Evolutionary conservation across 2,888 invertebrate species (phyloP).

Genomic region (Agrotis clavis): DNA sequence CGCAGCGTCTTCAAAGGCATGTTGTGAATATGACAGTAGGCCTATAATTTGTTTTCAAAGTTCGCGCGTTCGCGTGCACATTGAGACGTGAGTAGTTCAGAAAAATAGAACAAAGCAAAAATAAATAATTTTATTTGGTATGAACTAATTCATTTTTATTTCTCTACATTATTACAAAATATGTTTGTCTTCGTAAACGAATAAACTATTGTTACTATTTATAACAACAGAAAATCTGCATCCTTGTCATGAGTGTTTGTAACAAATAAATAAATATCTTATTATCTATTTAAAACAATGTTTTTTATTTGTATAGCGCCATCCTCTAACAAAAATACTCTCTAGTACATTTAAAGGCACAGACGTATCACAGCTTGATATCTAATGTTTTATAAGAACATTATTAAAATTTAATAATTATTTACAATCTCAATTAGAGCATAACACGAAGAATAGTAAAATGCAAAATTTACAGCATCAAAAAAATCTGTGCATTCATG

Average conservation of each 20-base stretch:
- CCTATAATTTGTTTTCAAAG: too few relatives aligned
- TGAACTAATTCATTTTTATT: constrained; percentile 72
- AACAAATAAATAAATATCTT: constrained; percentile 77
- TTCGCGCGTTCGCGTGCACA: too few relatives aligned
- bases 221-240: constrained; percentile 59
- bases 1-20: too few relatives aligned
- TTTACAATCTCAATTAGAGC: constrained; percentile 70
- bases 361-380: constrained; percentile 90
- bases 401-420: constrained; percentile 73
- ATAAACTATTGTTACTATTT: constrained; percentile 56
- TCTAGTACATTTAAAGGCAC: constrained; percentile 86
- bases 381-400: constrained; percentile 77
- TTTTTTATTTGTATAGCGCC: constrained; percentile 82
- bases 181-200: constrained; percentile 53
- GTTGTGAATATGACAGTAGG: too few relatives aligned
- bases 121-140: constrained; percentile 83
- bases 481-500: constrained; percentile 79
- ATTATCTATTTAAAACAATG: constrained; percentile 69
- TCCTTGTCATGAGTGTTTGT: constrained; percentile 63
- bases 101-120: constrained; percentile 54
- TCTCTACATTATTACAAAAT: constrained; percentile 62
- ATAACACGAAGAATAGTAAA: constrained; percentile 57
- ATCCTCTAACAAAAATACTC: constrained; percentile 76
- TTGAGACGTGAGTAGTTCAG: not conserved
- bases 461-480: constrained; percentile 61